Conservation (phyloP, 1,140 invertebrate genomes). For the Leptonema lineaticorne region DNA sequence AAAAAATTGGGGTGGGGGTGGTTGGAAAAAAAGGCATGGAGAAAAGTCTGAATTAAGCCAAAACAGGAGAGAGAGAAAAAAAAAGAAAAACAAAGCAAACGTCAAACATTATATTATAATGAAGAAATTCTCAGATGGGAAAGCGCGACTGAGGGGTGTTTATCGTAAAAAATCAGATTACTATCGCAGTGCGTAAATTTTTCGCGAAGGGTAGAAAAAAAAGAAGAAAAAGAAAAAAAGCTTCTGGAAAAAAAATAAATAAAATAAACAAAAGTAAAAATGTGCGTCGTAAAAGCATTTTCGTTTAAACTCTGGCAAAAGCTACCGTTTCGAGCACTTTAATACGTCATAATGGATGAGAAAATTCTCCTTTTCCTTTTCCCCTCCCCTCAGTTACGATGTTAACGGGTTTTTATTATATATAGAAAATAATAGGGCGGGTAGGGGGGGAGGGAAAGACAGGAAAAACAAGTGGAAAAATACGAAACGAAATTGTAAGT, state of each 20-base stretch:
- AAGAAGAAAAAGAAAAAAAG: neutral
- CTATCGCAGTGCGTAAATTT: constrained; percentile 9
- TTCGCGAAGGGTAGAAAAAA: neutral
- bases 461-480: too few relatives aligned
- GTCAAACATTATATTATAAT: neutral
- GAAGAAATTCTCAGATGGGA: neutral
- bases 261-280: too few relatives aligned
- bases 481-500: too few relatives aligned
- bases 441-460: too few relatives aligned
- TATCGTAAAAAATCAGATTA: constrained; percentile 17
- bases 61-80: neutral
- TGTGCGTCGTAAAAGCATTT: constrained; percentile 1
- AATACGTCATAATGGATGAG: neutral
- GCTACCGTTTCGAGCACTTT: neutral
- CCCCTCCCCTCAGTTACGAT: too few relatives aligned
- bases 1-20: neutral
- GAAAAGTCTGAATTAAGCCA: constrained; percentile 25
- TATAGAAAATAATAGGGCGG: too few relatives aligned
- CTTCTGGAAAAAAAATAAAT: neutral
- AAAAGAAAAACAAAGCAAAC: neutral
- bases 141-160: neutral
- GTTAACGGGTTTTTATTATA: too few relatives aligned
- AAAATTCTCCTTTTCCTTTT: too few relatives aligned
- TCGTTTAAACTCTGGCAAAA: neutral
- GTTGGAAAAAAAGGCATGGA: constrained; percentile 30